Evolutionary conservation across 92 coral and sea anemone species (phyloP), one percentile per base, ranked within the genome.

Genomic region (Bergia sp.): DNA sequence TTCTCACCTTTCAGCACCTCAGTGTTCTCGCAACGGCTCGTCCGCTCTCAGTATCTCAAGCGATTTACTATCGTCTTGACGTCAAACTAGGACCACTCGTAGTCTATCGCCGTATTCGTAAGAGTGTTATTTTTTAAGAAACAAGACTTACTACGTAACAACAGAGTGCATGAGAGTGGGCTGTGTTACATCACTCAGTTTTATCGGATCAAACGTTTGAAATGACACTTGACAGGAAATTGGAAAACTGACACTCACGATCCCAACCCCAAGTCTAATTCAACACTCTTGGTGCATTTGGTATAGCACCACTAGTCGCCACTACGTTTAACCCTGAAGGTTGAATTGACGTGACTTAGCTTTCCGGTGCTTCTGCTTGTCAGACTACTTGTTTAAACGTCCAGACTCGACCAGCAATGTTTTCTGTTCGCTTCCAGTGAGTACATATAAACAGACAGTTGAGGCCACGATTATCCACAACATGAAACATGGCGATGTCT

Each of bases 401-500:
- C 37, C 43, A 73, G 8, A 16, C 43, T 47, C 10, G 21, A 13
- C 7, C 61, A 72, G 77, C 49, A 72, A 84, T 84, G 87, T 44
- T 84, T 84, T 43, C 75, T 67, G 43, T 23, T 23, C 78, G 66
- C 29, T 42, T 84, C 37, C 66, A 66, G 87, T 84, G 67, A 84
- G 87, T 83, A 82, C n/a, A 72, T 21, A 36, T 0, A 37, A 13
- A 18, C 36, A 40, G 29, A 23, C 29, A 61, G 4, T 18, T 53
- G 58, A 10, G 58, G 15, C 58, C 58, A 50, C 57, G 57, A 50
- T 10, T 50, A 9, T 50, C 57, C 13, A 8, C 55, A 49, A 49
- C 11, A 50, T 50, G 57, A 12, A 50, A 9, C 57, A 50, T 53
- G 58, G 58, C 58, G 58, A 53, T 53, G 58, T 53, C 58, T 53